Base-by-base conservation (phyloP, 2,113 vertebrate species). In the Carettochelys insculpta region DNA sequence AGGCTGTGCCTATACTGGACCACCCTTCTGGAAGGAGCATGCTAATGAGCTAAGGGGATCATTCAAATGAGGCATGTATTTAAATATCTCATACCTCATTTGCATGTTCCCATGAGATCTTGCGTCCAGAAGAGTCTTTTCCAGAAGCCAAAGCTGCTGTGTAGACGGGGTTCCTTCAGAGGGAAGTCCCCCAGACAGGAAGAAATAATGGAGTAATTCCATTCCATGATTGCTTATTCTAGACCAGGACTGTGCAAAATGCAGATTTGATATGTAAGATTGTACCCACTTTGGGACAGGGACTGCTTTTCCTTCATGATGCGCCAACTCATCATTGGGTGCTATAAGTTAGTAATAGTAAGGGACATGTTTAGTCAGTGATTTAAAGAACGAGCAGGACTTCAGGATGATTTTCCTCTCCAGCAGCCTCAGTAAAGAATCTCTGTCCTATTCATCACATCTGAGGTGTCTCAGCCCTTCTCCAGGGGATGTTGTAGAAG, bases 261-360 rank as follows among this genome's bases (percentile, higher is more conserved):
- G 2, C 75, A n/a, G 83, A 29, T 81, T 56, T 56, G 27, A 56
- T 92, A 65, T 77, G 78, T 90, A 80, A 94, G 87, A 93, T 94
- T 92, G 95, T 96, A 84, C 92, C 89, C 83, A 90, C 27, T 92
- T 90, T 75, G 61, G 20, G 78, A 61, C 29, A 76, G 54, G 2
- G 77, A 82, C 88, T 43, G 68, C 73, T 89, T 95, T 92, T 88
- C 20, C 56, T 94, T 81, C n/a, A n/a, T n/a, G 24, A 86, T 73
- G 43, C 81, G 71, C 77, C 73, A 84, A 43, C 75, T 85, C 41
- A 77, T 16, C 94, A 56, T 94, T 85, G 91, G 25, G 1, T 85
- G 41, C 14, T 82, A 52, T 20, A 47, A 7, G 20, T 82, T 87
- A 80, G 17, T 83, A 93, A 92, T 92, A 77, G 91, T 38, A 75